Conservation (phyloP, 2,113 vertebrate genomes). For the Sinocyclocheilus grahami region DNA sequence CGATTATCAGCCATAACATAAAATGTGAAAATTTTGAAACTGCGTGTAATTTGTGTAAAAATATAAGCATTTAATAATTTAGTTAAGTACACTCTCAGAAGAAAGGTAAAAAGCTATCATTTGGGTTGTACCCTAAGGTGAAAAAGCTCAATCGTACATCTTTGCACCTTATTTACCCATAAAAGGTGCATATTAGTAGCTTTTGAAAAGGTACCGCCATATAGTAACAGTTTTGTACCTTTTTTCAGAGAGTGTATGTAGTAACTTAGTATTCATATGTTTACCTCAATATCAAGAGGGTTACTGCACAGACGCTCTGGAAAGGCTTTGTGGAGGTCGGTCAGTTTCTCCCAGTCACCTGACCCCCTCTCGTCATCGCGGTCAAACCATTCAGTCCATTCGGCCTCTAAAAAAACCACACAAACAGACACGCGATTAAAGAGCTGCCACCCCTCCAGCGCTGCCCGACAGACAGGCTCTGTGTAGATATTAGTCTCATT, state of each 20-base stretch:
- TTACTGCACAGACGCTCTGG: slow-evolving; percentile 85
- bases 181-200: too few relatives aligned
- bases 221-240: too few relatives aligned
- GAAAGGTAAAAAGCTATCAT: too few relatives aligned
- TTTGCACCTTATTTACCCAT: too few relatives aligned
- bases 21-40: neutral
- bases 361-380: slow-evolving; percentile 81
- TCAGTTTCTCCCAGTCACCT: slow-evolving; percentile 90
- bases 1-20: neutral
- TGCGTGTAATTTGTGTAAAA: neutral
- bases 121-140: too few relatives aligned
- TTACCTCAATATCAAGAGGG: slow-evolving; percentile 93
- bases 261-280: neutral
- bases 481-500: slow-evolving; percentile 49
- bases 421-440: slow-evolving; percentile 36
- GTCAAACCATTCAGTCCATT: slow-evolving; percentile 94
- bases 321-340: slow-evolving; percentile 80
- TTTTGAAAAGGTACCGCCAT: too few relatives aligned
- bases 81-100: too few relatives aligned
- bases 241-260: neutral
- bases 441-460: slow-evolving; percentile 5
- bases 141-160: too few relatives aligned
- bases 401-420: slow-evolving; percentile 79
- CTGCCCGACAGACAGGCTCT: slow-evolving; percentile 35
- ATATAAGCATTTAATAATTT: neutral